These are phyloP conservation scores for Otocyon megalotis DNA, from an alignment of 2,113 vertebrate species.

Conservation along the genomic window DNA sequence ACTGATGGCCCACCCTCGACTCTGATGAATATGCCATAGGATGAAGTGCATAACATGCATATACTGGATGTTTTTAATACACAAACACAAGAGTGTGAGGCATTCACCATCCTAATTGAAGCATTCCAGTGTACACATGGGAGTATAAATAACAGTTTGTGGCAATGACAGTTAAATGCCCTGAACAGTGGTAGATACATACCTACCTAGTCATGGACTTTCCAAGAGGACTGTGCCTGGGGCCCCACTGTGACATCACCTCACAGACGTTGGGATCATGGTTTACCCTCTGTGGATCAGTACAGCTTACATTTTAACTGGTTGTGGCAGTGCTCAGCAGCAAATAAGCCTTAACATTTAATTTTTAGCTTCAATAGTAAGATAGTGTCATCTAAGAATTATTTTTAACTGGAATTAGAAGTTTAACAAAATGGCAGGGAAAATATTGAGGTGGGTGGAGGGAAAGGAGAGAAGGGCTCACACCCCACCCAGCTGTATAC, in stretches of 20 bases:
- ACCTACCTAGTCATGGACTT: neutral
- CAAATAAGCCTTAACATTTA: neutral
- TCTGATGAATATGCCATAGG: neutral
- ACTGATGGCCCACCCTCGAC: neutral
- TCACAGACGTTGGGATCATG: fast-evolving
- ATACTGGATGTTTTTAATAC: neutral
- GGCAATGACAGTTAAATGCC: neutral
- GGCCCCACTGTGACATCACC: neutral
- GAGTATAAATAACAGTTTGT: fast-evolving
- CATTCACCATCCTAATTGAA: neutral
- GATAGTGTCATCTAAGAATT: neutral
- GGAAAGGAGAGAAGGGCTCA: neutral
- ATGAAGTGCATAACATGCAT: neutral
- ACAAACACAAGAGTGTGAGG: neutral
- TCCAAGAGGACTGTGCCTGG: neutral
- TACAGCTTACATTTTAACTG: fast-evolving
- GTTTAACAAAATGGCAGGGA: neutral
- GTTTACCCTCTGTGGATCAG: fast-evolving
- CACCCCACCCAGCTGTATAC: fast-evolving
- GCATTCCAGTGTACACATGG: neutral
- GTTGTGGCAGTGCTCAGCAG: neutral
- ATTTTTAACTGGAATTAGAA: neutral
- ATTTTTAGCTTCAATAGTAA: neutral
- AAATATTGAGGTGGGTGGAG: neutral
- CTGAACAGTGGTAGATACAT: neutral